Evolutionary conservation across 2,113 vertebrate species (phyloP).

Genomic region (Corythaeola cristata): DNA sequence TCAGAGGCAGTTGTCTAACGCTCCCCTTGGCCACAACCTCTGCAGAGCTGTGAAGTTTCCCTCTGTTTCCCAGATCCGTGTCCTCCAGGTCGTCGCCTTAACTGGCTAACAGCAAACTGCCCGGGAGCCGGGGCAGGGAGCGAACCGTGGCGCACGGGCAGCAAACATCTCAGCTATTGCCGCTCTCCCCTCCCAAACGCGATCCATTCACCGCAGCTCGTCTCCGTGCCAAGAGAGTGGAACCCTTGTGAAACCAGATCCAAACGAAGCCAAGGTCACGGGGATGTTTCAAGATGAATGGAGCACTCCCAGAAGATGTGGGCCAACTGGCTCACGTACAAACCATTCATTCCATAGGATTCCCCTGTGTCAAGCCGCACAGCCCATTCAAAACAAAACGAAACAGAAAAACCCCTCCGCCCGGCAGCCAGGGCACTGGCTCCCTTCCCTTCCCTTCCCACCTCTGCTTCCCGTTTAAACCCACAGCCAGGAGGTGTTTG

Average conservation of each 20-base stretch:
- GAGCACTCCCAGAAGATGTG: slow-evolving; percentile 61
- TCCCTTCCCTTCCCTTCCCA: background rate
- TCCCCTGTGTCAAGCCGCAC: slow-evolving; percentile 44
- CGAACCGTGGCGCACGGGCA: background rate
- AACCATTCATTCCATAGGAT: slow-evolving; percentile 68
- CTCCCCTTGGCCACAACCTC: background rate
- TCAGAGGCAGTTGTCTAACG: rapidly evolving
- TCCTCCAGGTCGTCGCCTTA: background rate
- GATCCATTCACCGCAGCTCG: slow-evolving; percentile 9
- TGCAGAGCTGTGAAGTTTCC: background rate
- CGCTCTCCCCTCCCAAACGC: slow-evolving; percentile 30
- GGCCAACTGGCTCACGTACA: slow-evolving; percentile 59
- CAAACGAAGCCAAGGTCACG: slow-evolving; percentile 46
- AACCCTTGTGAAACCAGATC: slow-evolving; percentile 67
- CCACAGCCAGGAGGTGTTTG: background rate
- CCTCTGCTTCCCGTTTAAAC: background rate
- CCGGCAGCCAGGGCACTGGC: background rate
- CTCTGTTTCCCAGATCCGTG: background rate
- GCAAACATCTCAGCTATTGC: slow-evolving; percentile 25
- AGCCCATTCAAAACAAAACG: slow-evolving; percentile 34
- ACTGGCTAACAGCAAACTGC: background rate
- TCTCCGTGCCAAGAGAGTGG: slow-evolving; percentile 23
- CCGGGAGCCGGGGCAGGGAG: background rate
- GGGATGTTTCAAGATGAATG: slow-evolving; percentile 67
- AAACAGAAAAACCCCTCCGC: slow-evolving; percentile 46